A percentile compares a stretch with the other conserved stretches of the same genome.
phyloP scores from a whole-genome alignment of 2,797 vertebrate genomes.

The Propithecus deckenii region DNA sequence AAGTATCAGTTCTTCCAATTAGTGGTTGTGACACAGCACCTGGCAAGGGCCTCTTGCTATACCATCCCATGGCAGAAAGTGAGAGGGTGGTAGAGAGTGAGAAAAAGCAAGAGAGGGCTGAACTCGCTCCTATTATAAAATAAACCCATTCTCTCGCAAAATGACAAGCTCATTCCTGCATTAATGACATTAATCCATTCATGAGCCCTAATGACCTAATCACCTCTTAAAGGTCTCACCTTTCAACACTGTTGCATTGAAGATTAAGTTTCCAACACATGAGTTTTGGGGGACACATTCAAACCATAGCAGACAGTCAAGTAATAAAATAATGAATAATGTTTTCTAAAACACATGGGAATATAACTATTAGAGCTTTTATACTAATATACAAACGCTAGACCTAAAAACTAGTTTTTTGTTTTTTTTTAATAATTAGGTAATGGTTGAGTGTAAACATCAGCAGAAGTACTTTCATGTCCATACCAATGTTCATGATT shows the following conservation, averaged over 20 bases:
- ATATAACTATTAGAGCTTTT: slow-evolving; percentile 1
- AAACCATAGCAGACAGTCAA: background rate
- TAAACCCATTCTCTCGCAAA: background rate
- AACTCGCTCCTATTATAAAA: background rate
- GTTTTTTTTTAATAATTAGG: background rate
- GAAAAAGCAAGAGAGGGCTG: background rate
- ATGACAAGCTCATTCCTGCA: background rate
- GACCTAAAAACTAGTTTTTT: background rate
- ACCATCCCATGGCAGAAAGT: background rate
- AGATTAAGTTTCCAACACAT: background rate
- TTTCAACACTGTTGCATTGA: background rate
- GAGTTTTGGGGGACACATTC: background rate
- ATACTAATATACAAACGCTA: background rate
- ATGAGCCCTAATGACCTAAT: background rate
- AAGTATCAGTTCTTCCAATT: background rate
- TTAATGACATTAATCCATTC: background rate
- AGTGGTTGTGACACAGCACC: background rate
- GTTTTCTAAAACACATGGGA: background rate
- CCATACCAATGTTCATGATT: background rate
- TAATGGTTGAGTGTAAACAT: background rate
- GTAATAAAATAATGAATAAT: background rate
- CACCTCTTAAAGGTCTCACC: background rate
- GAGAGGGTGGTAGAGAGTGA: background rate
- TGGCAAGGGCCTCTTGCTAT: background rate
- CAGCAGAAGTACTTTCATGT: background rate